Percentiles rank a stretch among this genome's conserved stretches.
These are phyloP conservation scores for Chrosomus eos DNA, from an alignment of 2,797 vertebrate species.

Conservation along the genomic window DNA sequence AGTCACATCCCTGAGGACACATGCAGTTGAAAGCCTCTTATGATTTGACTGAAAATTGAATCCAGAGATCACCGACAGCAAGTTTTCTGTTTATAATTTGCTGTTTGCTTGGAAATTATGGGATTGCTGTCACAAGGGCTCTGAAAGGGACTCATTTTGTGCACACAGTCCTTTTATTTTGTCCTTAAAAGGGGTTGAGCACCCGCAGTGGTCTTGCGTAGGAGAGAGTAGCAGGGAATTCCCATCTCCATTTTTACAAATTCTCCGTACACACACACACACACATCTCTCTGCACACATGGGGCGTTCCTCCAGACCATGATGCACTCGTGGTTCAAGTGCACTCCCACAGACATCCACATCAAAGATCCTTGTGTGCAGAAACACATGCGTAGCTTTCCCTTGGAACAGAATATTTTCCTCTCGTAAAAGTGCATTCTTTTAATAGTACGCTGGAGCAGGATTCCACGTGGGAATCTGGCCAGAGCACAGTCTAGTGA, in stretches of 20 bases:
- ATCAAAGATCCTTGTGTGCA: slow-evolving; percentile 67
- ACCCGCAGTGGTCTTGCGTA: slow-evolving; percentile 49
- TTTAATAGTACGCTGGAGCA: slow-evolving; percentile 63
- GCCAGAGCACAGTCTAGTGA: not conserved
- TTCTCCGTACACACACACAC: slow-evolving; percentile 40
- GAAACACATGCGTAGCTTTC: slow-evolving; percentile 61
- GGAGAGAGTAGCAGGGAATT: slow-evolving; percentile 71
- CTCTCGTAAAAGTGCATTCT: slow-evolving; percentile 62
- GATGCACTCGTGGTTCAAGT: slow-evolving; percentile 61
- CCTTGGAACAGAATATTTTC: slow-evolving; percentile 55
- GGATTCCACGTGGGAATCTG: slow-evolving; percentile 37
- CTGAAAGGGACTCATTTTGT: not conserved
- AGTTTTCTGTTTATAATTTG: not conserved
- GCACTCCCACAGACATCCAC: slow-evolving; percentile 72
- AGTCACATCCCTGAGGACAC: slow-evolving; percentile 71
- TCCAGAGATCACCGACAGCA: slow-evolving; percentile 44
- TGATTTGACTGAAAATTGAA: slow-evolving; percentile 62
- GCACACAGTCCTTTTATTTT: slow-evolving; percentile 57
- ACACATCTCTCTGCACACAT: slow-evolving; percentile 11
- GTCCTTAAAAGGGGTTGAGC: slow-evolving; percentile 53
- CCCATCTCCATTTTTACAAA: slow-evolving; percentile 64
- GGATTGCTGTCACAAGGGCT: slow-evolving; percentile 27
- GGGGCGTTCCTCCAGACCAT: slow-evolving; percentile 50
- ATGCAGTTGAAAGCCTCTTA: slow-evolving; percentile 67
- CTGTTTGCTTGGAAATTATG: not conserved